A percentile compares a stretch with the other conserved stretches of the same genome.
These are phyloP conservation scores for Meandrina meandrites DNA, from an alignment of 92 coral and sea anemone species.

Conservation along the genomic window DNA sequence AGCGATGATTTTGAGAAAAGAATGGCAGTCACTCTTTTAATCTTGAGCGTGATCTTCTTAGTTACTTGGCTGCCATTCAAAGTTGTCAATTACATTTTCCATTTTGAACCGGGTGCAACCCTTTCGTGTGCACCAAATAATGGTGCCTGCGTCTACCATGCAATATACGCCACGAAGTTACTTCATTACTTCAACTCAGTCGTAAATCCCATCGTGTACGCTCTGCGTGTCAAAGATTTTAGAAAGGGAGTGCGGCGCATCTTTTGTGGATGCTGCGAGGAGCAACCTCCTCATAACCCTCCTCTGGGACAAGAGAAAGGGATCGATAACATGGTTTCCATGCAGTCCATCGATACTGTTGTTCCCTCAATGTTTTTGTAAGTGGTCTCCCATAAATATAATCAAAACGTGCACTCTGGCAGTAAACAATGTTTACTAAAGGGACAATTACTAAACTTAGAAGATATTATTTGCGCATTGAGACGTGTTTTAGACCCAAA, in stretches of 20 bases:
- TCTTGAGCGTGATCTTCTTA: constrained; percentile 56
- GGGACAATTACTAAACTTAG: too few relatives aligned
- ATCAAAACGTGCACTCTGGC: too few relatives aligned
- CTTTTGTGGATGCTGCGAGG: constrained; percentile 28
- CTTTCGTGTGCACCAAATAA: constrained; percentile 5
- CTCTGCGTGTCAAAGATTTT: constrained; percentile 60
- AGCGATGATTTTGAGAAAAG: constrained; percentile 37
- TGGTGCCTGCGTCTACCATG: constrained; percentile 43
- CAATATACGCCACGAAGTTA: constrained; percentile 54
- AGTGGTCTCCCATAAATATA: not conserved
- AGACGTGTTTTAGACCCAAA: too few relatives aligned
- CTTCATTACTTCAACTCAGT: constrained; percentile 70
- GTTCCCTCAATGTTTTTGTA: constrained; percentile 53
- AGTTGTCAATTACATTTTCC: constrained; percentile 48
- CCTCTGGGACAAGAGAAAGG: constrained; percentile 34
- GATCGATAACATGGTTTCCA: constrained; percentile 40
- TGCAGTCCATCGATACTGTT: constrained; percentile 39
- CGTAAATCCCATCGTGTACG: constrained; percentile 70
- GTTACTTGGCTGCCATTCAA: constrained; percentile 69
- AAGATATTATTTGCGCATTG: too few relatives aligned
- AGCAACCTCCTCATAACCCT: constrained; percentile 10
- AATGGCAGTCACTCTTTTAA: constrained; percentile 56
- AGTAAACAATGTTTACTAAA: too few relatives aligned
- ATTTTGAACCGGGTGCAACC: not conserved
- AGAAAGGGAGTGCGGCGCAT: constrained; percentile 45